phyloP scores from a whole-genome alignment of 2,888 invertebrate species.

The Camponotus fellah region DNA sequence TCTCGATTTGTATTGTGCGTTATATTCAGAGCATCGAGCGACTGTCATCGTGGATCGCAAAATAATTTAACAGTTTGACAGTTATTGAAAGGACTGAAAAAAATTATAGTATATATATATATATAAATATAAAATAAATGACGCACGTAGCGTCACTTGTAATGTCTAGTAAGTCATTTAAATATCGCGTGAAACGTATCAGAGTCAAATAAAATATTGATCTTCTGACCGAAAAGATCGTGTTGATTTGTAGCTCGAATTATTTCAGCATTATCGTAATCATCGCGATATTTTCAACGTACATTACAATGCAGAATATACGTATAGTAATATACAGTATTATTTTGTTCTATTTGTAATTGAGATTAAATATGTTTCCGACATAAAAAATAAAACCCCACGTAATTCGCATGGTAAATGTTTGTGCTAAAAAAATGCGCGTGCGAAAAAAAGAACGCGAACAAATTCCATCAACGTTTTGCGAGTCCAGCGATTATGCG shows the following conservation, averaged over 20 bases:
- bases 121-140: too few relatives aligned
- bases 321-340: neutral
- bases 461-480: slow-evolving; percentile 28
- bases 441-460: slow-evolving; percentile 11
- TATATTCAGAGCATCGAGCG: too few relatives aligned
- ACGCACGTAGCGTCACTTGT: too few relatives aligned
- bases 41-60: too few relatives aligned
- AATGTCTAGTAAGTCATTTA: neutral
- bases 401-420: slow-evolving; percentile 11
- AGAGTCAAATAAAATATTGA: slow-evolving; percentile 14
- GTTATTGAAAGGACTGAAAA: too few relatives aligned
- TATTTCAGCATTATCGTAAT: slow-evolving; percentile 19
- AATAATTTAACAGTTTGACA: too few relatives aligned
- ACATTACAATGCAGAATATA: neutral
- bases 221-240: slow-evolving; percentile 1
- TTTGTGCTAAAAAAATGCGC: neutral
- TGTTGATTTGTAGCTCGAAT: neutral
- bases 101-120: too few relatives aligned
- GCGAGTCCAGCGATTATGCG: neutral
- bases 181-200: slow-evolving; percentile 18
- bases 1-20: too few relatives aligned
- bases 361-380: slow-evolving; percentile 5
- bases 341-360: neutral
- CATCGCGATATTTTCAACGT: neutral
- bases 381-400: neutral